Percentiles rank a stretch among this genome's conserved stretches.
phyloP scores from a whole-genome alignment of 92 coral and sea anemone genomes.

The Epizoanthus stellaris region DNA sequence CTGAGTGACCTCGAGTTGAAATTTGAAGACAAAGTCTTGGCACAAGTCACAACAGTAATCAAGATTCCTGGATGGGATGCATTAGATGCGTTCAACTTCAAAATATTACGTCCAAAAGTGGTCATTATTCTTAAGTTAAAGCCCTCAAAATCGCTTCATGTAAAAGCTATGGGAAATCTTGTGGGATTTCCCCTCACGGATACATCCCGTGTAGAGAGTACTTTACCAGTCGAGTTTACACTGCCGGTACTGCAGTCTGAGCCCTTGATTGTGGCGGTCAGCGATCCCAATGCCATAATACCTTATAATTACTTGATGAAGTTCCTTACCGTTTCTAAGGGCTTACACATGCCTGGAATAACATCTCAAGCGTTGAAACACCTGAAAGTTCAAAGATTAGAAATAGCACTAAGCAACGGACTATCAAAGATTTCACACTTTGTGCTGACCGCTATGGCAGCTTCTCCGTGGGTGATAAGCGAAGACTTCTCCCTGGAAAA shows the following conservation, averaged over 20 bases:
- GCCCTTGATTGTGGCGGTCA: conserved; percentile 17
- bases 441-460: conserved; percentile 19
- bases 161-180: conserved; percentile 49
- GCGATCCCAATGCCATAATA: background rate
- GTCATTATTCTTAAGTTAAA: conserved; percentile 15
- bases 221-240: conserved; percentile 53
- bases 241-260: conserved; percentile 35
- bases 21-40: conserved; percentile 35
- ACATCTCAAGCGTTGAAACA: conserved; percentile 25
- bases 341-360: conserved; percentile 36
- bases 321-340: conserved; percentile 40
- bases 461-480: conserved; percentile 35
- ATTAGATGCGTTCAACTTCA: conserved; percentile 51
- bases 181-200: conserved; percentile 10
- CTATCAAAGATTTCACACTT: conserved; percentile 31
- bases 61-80: conserved; percentile 72
- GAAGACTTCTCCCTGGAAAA: conserved; percentile 29
- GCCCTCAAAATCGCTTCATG: conserved; percentile 10
- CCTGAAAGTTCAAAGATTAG: conserved; percentile 25
- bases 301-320: conserved; percentile 44
- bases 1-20: conserved; percentile 38
- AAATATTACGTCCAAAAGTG: conserved; percentile 51
- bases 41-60: conserved; percentile 19
- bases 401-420: conserved; percentile 23
- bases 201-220: background rate